phyloP scores from a whole-genome alignment of 2,888 invertebrate species.

The Pilophorus perplexus region DNA sequence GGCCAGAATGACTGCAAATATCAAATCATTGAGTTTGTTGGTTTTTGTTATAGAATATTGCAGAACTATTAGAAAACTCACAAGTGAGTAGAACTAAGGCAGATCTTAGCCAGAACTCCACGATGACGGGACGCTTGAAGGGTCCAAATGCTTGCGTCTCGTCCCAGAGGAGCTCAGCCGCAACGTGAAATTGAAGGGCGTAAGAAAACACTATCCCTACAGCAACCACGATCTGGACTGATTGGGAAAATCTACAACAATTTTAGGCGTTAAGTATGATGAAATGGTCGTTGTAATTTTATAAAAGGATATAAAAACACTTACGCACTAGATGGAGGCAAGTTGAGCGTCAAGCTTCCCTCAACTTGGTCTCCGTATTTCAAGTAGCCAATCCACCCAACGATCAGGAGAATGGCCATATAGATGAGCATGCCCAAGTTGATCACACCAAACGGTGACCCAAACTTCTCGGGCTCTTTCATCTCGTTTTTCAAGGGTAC shows the following conservation, averaged over 20 bases:
- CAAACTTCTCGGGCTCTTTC: constrained; percentile 75
- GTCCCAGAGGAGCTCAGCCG: constrained; percentile 86
- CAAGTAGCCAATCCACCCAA: constrained; percentile 85
- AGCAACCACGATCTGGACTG: constrained; percentile 78
- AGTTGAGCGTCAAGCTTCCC: constrained; percentile 85
- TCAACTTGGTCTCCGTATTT: constrained; percentile 78
- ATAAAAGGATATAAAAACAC: constrained; percentile 51
- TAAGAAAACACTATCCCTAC: constrained; percentile 85
- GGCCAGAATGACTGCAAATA: constrained; percentile 77
- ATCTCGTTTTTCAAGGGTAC: constrained; percentile 91
- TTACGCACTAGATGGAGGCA: constrained; percentile 64
- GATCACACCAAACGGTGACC: constrained; percentile 76
- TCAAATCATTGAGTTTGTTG: too few relatives aligned
- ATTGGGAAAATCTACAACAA: constrained; percentile 38
- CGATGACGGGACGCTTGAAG: constrained; percentile 58
- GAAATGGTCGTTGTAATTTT: not conserved
- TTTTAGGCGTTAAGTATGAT: too few relatives aligned
- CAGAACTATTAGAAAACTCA: constrained; percentile 58
- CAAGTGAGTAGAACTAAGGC: constrained; percentile 76
- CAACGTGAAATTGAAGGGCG: constrained; percentile 86
- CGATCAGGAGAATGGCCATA: constrained; percentile 69
- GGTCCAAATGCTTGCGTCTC: constrained; percentile 59
- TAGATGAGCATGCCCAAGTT: constrained; percentile 86
- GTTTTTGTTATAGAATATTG: too few relatives aligned
- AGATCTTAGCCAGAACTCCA: constrained; percentile 70